Percentiles rank a stretch among this genome's conserved stretches.
phyloP scores from a whole-genome alignment of 1,140 invertebrate species.

The Brachionus asplanchnoidis region DNA sequence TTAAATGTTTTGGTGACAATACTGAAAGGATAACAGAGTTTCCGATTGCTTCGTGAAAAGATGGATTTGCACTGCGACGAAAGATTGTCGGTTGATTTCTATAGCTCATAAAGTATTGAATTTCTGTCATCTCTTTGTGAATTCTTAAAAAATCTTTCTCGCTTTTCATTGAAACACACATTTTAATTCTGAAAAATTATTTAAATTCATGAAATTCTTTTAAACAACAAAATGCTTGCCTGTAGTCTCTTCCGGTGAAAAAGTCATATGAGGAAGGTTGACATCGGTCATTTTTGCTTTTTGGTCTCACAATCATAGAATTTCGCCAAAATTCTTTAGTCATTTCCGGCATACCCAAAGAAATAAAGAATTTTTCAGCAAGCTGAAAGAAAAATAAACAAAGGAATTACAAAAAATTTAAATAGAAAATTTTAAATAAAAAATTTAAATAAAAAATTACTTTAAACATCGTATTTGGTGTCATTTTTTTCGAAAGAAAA shows the following conservation, averaged over 20 bases:
- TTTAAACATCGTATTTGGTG: slow-evolving; percentile 70
- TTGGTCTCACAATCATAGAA: slow-evolving; percentile 60
- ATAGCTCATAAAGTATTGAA: slow-evolving; percentile 73
- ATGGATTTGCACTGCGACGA: slow-evolving; percentile 75
- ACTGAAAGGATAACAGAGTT: slow-evolving; percentile 80
- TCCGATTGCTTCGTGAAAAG: slow-evolving; percentile 66
- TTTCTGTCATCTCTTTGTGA: slow-evolving; percentile 79
- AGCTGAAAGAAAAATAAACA: slow-evolving; percentile 66
- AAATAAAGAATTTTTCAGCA: slow-evolving; percentile 78
- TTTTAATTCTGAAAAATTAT: slow-evolving; percentile 68
- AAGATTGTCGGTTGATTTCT: slow-evolving; percentile 64
- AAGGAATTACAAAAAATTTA: not conserved
- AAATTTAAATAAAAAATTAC: no score
- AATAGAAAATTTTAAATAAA: not conserved
- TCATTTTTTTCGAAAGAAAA: slow-evolving; percentile 68
- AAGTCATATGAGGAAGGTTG: slow-evolving; percentile 88
- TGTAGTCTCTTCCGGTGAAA: slow-evolving; percentile 70
- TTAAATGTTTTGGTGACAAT: slow-evolving; percentile 72
- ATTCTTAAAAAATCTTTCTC: slow-evolving; percentile 70
- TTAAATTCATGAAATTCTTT: no score
- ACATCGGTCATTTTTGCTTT: slow-evolving; percentile 66
- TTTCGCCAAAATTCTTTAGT: slow-evolving; percentile 62
- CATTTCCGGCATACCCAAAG: slow-evolving; percentile 75
- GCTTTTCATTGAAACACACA: slow-evolving; percentile 72
- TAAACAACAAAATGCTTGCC: slow-evolving; percentile 48